phyloP scores from a whole-genome alignment of 2,797 vertebrate genomes.

The Catharus ustulatus region DNA sequence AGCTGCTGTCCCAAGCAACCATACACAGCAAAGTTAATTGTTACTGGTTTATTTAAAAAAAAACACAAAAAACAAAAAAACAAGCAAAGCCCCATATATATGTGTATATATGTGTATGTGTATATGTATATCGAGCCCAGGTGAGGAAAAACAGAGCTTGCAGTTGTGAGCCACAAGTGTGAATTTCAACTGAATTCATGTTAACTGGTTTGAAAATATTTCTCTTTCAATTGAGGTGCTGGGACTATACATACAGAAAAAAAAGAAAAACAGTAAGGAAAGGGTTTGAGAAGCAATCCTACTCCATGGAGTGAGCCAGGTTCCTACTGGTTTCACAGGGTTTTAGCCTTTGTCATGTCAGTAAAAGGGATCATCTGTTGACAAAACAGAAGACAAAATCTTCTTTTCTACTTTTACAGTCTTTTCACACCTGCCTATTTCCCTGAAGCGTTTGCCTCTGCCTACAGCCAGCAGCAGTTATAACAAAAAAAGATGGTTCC shows the following conservation, averaged over 20 bases:
- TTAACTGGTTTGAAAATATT: neutral
- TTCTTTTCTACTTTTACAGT: neutral
- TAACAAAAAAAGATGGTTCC: neutral
- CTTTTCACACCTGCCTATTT: neutral
- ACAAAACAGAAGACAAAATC: neutral
- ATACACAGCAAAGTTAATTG: neutral
- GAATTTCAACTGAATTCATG: neutral
- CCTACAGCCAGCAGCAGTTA: neutral
- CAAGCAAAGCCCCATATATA: neutral
- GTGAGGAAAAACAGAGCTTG: neutral
- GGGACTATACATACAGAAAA: neutral
- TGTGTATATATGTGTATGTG: too few relatives aligned
- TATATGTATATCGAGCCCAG: neutral
- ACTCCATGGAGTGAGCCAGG: neutral
- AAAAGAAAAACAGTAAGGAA: neutral
- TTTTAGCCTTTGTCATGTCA: neutral
- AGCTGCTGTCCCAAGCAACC: neutral
- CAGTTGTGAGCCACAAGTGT: neutral
- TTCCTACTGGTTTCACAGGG: neutral
- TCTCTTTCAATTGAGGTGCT: neutral
- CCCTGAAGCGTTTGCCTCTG: neutral
- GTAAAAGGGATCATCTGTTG: neutral
- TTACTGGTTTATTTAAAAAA: neutral
- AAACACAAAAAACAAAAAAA: too few relatives aligned
- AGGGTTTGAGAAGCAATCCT: neutral